These are phyloP conservation scores for Stenchaetothrips biformis DNA, from an alignment of 2,888 invertebrate species.

Conservation along the genomic window DNA sequence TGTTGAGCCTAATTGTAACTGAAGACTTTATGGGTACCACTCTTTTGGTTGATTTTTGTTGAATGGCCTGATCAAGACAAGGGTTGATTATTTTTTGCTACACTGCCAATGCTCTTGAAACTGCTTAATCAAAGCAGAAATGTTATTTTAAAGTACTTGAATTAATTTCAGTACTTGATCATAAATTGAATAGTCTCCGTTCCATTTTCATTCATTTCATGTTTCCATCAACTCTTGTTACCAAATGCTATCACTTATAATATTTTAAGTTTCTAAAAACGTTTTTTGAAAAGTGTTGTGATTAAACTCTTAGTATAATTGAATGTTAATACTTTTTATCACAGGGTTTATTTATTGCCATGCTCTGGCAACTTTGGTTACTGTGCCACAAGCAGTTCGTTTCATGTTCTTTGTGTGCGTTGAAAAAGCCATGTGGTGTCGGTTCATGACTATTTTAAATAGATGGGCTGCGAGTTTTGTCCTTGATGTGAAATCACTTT, in stretches of 20 bases:
- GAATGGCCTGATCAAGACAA: conserved; percentile 21
- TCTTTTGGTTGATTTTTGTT: neutral
- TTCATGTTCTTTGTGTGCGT: neutral
- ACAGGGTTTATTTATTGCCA: conserved; percentile 23
- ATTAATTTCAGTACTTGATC: conserved; percentile 12
- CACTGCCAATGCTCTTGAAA: conserved; percentile 11
- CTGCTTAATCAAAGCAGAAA: conserved; percentile 15
- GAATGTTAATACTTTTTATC: conserved; percentile 12
- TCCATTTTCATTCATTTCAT: conserved; percentile 25
- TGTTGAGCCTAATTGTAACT: conserved; percentile 21
- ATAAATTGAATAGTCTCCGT: neutral
- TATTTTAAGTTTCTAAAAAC: conserved; percentile 23
- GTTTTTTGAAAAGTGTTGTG: conserved; percentile 18
- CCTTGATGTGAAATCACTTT: neutral
- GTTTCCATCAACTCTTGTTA: conserved; percentile 4
- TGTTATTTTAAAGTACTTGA: conserved; percentile 7
- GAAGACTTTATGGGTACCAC: neutral
- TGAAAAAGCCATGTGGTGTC: conserved; percentile 6
- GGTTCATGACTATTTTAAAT: neutral
- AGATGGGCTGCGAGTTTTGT: neutral
- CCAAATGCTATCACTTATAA: conserved; percentile 19
- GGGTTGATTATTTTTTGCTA: conserved; percentile 21
- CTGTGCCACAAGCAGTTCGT: conserved; percentile 9
- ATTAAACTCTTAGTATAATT: conserved; percentile 21
- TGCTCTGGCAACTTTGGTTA: conserved; percentile 13